A percentile compares a stretch with the other conserved stretches of the same genome.
Conservation (phyloP, 2,797 vertebrate genomes). For the Mallotus villosus region DNA sequence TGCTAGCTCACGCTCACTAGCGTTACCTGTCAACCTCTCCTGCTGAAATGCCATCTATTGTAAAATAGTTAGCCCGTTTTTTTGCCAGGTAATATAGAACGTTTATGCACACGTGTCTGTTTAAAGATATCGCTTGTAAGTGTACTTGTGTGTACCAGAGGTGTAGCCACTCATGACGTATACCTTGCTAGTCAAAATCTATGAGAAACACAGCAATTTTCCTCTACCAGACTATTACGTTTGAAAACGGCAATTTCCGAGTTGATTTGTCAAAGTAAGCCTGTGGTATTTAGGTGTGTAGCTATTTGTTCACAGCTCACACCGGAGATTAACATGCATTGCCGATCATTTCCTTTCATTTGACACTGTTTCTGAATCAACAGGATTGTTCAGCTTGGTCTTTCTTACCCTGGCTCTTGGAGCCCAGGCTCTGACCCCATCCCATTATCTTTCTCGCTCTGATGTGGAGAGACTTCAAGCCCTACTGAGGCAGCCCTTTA, state of each 20-base stretch:
- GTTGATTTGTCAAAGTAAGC: no score
- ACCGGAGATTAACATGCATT: background rate
- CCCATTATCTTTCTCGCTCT: slow-evolving; percentile 81
- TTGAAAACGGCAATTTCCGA: no score
- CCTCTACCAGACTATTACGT: no score
- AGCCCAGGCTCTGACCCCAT: slow-evolving; percentile 79
- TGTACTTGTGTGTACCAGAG: background rate
- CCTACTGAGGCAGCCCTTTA: slow-evolving; percentile 78
- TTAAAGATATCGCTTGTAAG: background rate
- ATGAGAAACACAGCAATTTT: no score
- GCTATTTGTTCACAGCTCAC: no score
- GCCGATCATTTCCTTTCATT: background rate
- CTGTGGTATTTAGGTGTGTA: no score
- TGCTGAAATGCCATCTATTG: background rate
- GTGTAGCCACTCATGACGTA: no score
- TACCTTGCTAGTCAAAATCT: no score
- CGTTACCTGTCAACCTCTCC: background rate
- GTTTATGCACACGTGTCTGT: background rate
- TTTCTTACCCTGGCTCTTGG: slow-evolving; percentile 71
- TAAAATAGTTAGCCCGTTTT: background rate
- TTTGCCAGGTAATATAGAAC: background rate
- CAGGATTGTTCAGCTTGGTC: slow-evolving; percentile 73
- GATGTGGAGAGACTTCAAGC: slow-evolving; percentile 85
- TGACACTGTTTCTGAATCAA: slow-evolving; percentile 6
- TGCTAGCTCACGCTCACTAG: slow-evolving; percentile 27